Evolutionary conservation across 2,797 vertebrate genomes (phyloP), one percentile per base, ranked within the genome.

Genomic region (Numenius phaeopus): DNA sequence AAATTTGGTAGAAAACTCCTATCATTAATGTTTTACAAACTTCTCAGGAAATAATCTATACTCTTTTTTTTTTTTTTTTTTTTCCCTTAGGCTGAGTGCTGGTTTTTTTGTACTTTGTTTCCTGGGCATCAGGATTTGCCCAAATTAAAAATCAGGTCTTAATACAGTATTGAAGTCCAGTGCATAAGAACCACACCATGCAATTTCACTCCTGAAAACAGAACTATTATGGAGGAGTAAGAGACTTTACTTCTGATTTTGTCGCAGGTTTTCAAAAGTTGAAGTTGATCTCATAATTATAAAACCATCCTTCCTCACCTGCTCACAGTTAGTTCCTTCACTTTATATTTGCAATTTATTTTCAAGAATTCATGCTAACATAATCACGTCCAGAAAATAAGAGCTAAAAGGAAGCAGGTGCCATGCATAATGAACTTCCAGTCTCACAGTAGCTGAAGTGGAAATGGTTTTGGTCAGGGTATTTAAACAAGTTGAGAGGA

Each of bases 21-120:
- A 65, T 8, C 1, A 14, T 30, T 72, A 23, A 14, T 40, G 2
- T 37, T 95, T 89, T 65, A 29, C 13, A 77, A 87, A 37, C 17
- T 82, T 55, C 46, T 79, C 13, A 49, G 59, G 8, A 44, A 70
- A 10, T n/a, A 47, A 2, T 32, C 8, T 44, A 3, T 1, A 14
- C 4, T 64, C 0, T 1, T 19, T 34, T 0, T 18, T 32, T 24
- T 10, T 18, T 32, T 24, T 10, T 29, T 29, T 24, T 10, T 29
- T 39, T 62, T 50, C 13, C 26, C 17, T 42, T 42, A 8, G 2
- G 50, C 2, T 29, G 9, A 40, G 10, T 7, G 5, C 2, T 50
- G 7, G 0, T 19, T 9, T 26, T 52, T 50, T 62, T 34, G 2
- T 10, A 14, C 5, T 37, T 67, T 58, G 5, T 42, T 80, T 46